Conservation (phyloP, 2,888 invertebrate species). For the Drosophila emarginata region DNA sequence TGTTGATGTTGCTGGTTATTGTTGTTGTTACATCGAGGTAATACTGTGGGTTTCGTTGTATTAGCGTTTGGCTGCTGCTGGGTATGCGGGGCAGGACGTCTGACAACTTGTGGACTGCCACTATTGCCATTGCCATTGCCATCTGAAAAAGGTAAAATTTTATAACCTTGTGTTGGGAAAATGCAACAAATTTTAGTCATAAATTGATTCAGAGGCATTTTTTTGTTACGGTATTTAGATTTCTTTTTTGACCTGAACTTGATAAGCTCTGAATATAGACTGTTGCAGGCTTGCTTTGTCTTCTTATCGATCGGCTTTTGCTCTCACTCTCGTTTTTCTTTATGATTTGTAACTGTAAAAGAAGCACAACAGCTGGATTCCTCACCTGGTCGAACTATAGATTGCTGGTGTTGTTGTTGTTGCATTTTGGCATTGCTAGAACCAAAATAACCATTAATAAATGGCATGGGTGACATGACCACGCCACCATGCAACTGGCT, state of each 20-base stretch:
- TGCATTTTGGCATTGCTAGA: constrained; percentile 50
- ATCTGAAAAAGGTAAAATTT: constrained; percentile 62
- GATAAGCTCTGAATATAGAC: constrained; percentile 13
- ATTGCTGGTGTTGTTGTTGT: constrained; percentile 11
- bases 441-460: constrained; percentile 71
- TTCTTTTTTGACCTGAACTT: neutral
- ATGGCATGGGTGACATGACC: constrained; percentile 54
- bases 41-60: constrained; percentile 42
- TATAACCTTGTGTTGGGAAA: constrained; percentile 57
- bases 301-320: constrained; percentile 15
- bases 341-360: constrained; percentile 24
- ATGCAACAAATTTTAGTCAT: constrained; percentile 47
- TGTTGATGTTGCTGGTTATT: constrained; percentile 13
- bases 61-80: constrained; percentile 43
- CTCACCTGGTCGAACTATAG: constrained; percentile 36
- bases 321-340: constrained; percentile 1
- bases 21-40: constrained; percentile 38
- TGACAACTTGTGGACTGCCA: constrained; percentile 31
- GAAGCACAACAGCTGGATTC: constrained; percentile 36
- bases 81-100: constrained; percentile 21
- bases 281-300: constrained; percentile 7
- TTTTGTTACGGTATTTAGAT: neutral
- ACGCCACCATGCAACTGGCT: constrained; percentile 30
- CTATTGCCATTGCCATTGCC: constrained; percentile 51
- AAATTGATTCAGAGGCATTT: constrained; percentile 49